Percentiles rank a stretch among this genome's conserved stretches.
Conservation (phyloP, 2,888 invertebrate genomes). For the Tenthredo livida region DNA sequence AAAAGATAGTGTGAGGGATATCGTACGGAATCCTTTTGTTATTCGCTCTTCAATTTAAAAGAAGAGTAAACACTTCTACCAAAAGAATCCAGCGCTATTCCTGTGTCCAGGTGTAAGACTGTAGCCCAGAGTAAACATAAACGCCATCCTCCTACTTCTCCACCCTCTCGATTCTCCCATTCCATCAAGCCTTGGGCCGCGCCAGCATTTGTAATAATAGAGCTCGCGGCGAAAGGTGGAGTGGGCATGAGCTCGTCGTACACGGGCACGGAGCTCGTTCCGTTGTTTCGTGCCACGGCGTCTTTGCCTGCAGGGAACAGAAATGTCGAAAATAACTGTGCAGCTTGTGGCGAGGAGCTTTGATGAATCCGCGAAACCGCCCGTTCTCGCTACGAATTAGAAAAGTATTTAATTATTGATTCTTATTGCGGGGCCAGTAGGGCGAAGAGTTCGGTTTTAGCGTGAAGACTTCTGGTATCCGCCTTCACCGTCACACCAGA, state of each 20-base stretch:
- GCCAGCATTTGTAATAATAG: conserved; percentile 50
- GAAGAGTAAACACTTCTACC: conserved; percentile 51
- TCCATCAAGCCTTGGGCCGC: conserved; percentile 1
- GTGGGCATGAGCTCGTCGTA: conserved; percentile 21
- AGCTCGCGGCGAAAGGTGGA: conserved; percentile 42
- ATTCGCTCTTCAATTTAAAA: conserved; percentile 49
- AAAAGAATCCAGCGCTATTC: conserved; percentile 69
- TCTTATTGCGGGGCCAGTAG: background rate
- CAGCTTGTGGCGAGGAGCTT: background rate
- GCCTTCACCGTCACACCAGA: background rate
- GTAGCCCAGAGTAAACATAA: conserved; percentile 73
- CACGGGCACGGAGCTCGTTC: conserved; percentile 24
- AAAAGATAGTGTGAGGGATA: background rate
- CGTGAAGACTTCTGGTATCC: background rate
- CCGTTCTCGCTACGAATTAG: conserved; percentile 1
- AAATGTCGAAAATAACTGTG: conserved; percentile 46
- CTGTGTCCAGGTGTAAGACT: conserved; percentile 74
- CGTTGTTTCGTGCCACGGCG: conserved; percentile 36
- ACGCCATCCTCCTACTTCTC: conserved; percentile 57
- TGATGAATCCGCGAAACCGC: conserved; percentile 3
- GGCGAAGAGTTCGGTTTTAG: background rate
- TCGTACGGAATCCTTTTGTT: conserved; percentile 45
- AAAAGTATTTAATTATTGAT: conserved; percentile 7
- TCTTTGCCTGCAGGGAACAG: conserved; percentile 25
- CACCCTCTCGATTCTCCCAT: conserved; percentile 42